These are phyloP conservation scores for Chrysopa pallens DNA, from an alignment of 1,140 invertebrate species.

Conservation along the genomic window DNA sequence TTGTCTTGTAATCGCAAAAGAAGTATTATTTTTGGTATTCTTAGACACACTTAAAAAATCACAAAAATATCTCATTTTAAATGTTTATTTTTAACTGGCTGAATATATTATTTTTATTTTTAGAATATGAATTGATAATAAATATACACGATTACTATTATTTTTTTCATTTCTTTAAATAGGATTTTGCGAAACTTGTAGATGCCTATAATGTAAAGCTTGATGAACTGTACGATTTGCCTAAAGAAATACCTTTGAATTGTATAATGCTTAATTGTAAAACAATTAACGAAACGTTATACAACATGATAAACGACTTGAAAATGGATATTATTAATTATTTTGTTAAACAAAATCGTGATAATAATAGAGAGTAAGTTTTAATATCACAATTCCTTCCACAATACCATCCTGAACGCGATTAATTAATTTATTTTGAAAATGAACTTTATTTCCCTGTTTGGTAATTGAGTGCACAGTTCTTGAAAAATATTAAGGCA, in stretches of 20 bases:
- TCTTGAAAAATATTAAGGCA: no score
- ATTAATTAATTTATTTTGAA: no score
- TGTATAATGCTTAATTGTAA: slow-evolving; percentile 57
- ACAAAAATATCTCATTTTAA: no score
- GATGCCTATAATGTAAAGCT: slow-evolving; percentile 44
- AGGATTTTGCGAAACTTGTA: slow-evolving; percentile 48
- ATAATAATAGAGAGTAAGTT: slow-evolving; percentile 51
- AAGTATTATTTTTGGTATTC: no score
- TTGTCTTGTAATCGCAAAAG: no score
- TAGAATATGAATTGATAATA: background rate
- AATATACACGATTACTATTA: slow-evolving; percentile 1
- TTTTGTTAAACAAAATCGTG: slow-evolving; percentile 55
- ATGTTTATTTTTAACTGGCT: no score
- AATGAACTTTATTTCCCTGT: no score
- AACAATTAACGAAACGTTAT: slow-evolving; percentile 51
- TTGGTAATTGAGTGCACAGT: no score
- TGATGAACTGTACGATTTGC: slow-evolving; percentile 45
- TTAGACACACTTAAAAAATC: no score
- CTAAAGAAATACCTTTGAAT: slow-evolving; percentile 53
- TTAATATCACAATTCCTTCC: background rate
- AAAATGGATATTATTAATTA: slow-evolving; percentile 52
- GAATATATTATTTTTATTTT: background rate
- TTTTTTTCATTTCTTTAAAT: slow-evolving; percentile 11
- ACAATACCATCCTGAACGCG: background rate
- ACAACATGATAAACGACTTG: slow-evolving; percentile 44